These are phyloP conservation scores for Sphaeramia orbicularis DNA, from an alignment of 2,797 vertebrate species.

Conservation along the genomic window DNA sequence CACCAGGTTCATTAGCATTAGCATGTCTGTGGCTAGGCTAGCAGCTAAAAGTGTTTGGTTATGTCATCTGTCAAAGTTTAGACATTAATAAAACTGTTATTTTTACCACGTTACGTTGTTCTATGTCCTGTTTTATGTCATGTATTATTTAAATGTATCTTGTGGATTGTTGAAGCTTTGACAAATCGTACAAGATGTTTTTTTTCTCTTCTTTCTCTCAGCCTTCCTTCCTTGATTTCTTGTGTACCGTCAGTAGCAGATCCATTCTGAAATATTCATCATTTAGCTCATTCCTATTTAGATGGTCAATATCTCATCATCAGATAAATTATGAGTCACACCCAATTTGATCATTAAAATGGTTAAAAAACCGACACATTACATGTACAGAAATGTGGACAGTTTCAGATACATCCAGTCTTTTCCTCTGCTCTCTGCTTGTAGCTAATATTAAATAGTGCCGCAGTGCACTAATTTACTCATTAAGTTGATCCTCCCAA, in stretches of 20 bases:
- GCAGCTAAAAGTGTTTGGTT: too few relatives aligned
- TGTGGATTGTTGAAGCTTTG: too few relatives aligned
- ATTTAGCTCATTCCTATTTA: background rate
- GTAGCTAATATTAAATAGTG: constrained; percentile 43
- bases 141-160: too few relatives aligned
- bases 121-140: too few relatives aligned
- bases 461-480: constrained; percentile 58
- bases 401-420: constrained; percentile 5
- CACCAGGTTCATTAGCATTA: too few relatives aligned
- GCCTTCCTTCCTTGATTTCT: background rate
- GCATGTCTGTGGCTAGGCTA: too few relatives aligned
- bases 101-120: too few relatives aligned
- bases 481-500: constrained; percentile 61
- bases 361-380: constrained; percentile 16
- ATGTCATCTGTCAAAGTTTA: too few relatives aligned
- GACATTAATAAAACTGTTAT: too few relatives aligned
- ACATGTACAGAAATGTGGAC: constrained; percentile 1
- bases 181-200: too few relatives aligned
- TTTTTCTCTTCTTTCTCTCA: background rate
- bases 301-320: constrained; percentile 17
- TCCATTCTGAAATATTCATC: constrained; percentile 8
- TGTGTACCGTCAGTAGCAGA: background rate
- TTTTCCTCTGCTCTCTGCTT: constrained; percentile 43
- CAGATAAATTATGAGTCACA: constrained; percentile 17
- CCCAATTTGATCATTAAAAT: constrained; percentile 8